Conservation (phyloP, 2,113 vertebrate species). For the Leptodactylus fuscus region DNA sequence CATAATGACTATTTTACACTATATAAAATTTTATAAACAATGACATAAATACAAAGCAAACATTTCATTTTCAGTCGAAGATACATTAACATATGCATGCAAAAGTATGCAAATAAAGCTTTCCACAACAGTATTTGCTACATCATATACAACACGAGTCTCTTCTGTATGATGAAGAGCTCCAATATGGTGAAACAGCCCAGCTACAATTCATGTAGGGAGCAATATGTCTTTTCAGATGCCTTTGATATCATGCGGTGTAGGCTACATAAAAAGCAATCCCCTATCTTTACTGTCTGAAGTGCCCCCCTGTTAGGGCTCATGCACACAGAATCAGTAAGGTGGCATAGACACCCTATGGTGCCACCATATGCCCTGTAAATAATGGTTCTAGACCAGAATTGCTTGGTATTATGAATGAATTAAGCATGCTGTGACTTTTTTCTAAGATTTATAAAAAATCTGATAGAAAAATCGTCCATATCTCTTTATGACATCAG, state of each 20-base stretch:
- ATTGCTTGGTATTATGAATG: not conserved
- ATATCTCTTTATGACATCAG: not conserved
- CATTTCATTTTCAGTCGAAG: not conserved
- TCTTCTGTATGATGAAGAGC: not conserved
- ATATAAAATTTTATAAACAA: not conserved
- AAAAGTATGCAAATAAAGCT: not conserved
- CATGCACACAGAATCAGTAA: not conserved
- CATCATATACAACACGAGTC: not conserved
- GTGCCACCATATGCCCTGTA: not conserved
- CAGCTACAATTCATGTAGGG: not conserved
- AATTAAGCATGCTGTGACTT: not conserved
- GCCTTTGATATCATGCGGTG: not conserved
- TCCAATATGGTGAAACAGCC: not conserved
- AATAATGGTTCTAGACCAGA: not conserved
- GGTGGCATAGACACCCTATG: not conserved
- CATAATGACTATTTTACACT: not conserved
- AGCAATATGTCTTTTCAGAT: not conserved
- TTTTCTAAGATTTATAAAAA: not conserved
- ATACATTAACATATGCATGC: not conserved
- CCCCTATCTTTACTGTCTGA: not conserved
- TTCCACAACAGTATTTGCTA: not conserved
- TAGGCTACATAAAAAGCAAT: slow-evolving; percentile 19
- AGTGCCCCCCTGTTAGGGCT: not conserved
- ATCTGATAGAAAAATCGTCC: not conserved
- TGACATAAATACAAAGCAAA: not conserved